Conservation (phyloP, 2,797 vertebrate genomes). For the Lithobates sylvaticus region DNA sequence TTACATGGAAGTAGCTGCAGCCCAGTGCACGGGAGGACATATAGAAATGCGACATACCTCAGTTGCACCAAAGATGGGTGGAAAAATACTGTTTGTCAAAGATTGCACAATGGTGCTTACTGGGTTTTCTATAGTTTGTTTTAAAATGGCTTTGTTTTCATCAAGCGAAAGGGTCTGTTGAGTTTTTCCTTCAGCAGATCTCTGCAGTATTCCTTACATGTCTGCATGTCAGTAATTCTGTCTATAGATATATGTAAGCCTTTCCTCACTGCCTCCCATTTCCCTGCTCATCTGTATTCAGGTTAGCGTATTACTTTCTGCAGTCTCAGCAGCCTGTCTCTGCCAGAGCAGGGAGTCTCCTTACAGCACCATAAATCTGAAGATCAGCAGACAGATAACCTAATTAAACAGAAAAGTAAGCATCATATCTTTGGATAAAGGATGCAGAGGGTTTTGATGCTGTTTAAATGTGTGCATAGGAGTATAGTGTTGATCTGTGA, state of each 20-base stretch:
- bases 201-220: not conserved
- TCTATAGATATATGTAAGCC: not conserved
- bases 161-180: not conserved
- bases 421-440: slow-evolving; percentile 17
- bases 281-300: slow-evolving; percentile 49
- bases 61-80: not conserved
- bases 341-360: slow-evolving; percentile 45
- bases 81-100: not conserved
- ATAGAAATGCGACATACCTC: not conserved
- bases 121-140: not conserved
- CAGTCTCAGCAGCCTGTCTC: slow-evolving; percentile 46
- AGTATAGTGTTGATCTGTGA: not conserved
- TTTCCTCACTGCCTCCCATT: not conserved
- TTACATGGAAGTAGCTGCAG: too few species aligned
- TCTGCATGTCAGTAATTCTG: slow-evolving; percentile 17
- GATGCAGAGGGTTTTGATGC: not conserved
- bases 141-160: not conserved
- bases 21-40: too few species aligned
- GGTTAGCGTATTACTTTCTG: slow-evolving; percentile 47
- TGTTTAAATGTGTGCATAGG: not conserved
- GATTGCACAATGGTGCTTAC: not conserved
- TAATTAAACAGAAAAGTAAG: slow-evolving; percentile 30
- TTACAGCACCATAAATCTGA: slow-evolving; percentile 51
- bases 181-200: not conserved
- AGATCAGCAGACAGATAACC: slow-evolving; percentile 45